These are phyloP conservation scores for Caranx ignobilis DNA, from an alignment of 2,113 vertebrate genomes.

Conservation along the genomic window DNA sequence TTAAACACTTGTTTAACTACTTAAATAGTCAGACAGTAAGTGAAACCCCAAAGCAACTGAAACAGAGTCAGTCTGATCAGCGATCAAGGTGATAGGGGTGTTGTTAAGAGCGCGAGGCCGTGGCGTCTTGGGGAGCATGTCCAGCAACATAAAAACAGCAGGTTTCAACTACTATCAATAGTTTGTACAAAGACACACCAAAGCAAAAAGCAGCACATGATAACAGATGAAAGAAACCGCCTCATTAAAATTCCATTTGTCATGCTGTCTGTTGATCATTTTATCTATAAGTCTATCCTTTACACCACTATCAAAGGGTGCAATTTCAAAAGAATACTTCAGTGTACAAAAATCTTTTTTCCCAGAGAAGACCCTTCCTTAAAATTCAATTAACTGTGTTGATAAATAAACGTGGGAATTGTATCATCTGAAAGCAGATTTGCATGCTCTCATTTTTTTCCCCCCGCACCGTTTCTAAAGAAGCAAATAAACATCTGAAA, in stretches of 20 bases:
- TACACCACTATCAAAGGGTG: slow-evolving; percentile 90
- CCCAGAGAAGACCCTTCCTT: slow-evolving; percentile 68
- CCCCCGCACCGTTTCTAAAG: slow-evolving; percentile 35
- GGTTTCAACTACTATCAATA: slow-evolving; percentile 93
- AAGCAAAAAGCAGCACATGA: slow-evolving; percentile 88
- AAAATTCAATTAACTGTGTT: slow-evolving; percentile 83
- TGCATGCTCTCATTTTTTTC: slow-evolving; percentile 66
- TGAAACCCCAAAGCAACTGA: slow-evolving; percentile 91
- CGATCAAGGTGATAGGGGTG: slow-evolving; percentile 95
- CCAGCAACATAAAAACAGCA: slow-evolving; percentile 95
- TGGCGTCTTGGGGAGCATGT: slow-evolving; percentile 91
- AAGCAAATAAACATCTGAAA: slow-evolving; percentile 74
- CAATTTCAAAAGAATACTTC: slow-evolving; percentile 93
- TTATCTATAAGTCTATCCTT: slow-evolving; percentile 93
- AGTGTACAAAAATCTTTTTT: slow-evolving; percentile 77
- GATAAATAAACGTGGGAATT: slow-evolving; percentile 79
- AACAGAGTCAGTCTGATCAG: slow-evolving; percentile 89
- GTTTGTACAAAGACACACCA: slow-evolving; percentile 79
- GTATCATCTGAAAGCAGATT: slow-evolving; percentile 80
- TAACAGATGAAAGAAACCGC: slow-evolving; percentile 92
- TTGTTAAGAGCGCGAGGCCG: slow-evolving; percentile 87
- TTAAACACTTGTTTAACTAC: slow-evolving; percentile 77
- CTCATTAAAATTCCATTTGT: slow-evolving; percentile 98
- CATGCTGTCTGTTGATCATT: slow-evolving; percentile 95
- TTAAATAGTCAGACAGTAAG: slow-evolving; percentile 84